These are phyloP conservation scores for Drosophila sordidapex DNA, from an alignment of 2,888 invertebrate species.

Conservation along the genomic window DNA sequence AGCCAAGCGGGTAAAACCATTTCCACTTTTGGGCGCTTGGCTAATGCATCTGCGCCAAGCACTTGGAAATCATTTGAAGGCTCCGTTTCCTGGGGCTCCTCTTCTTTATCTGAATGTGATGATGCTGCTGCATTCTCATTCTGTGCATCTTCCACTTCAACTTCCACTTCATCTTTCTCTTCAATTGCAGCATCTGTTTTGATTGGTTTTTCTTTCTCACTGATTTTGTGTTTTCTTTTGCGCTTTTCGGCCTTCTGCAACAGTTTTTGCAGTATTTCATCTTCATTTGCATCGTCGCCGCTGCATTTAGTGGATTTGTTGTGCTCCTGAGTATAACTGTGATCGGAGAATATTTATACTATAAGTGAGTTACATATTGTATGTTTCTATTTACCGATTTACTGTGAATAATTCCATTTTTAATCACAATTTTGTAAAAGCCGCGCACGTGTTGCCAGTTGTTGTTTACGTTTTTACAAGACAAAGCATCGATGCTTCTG, in stretches of 20 bases:
- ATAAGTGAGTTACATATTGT: too few species aligned
- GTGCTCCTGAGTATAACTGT: slow-evolving; percentile 58
- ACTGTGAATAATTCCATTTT: slow-evolving; percentile 90
- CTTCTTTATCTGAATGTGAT: slow-evolving; percentile 5
- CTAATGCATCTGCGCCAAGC: slow-evolving; percentile 88
- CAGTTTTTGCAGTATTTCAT: slow-evolving; percentile 87
- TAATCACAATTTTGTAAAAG: slow-evolving; percentile 17
- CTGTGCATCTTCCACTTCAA: slow-evolving; percentile 24
- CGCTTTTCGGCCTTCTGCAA: slow-evolving; percentile 87
- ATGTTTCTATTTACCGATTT: slow-evolving; percentile 86
- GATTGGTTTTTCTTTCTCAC: slow-evolving; percentile 15
- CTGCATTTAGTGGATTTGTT: slow-evolving; percentile 11
- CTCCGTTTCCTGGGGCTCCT: slow-evolving; percentile 13
- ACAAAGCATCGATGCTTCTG: slow-evolving; percentile 32
- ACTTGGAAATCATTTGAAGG: slow-evolving; percentile 84
- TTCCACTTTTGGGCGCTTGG: slow-evolving; percentile 87
- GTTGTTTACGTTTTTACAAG: slow-evolving; percentile 63
- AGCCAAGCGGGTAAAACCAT: slow-evolving; percentile 95
- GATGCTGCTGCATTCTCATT: slow-evolving; percentile 14
- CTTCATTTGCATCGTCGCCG: slow-evolving; percentile 83
- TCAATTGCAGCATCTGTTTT: background rate
- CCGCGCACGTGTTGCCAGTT: slow-evolving; percentile 64
- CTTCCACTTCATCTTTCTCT: slow-evolving; percentile 8
- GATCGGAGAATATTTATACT: background rate
- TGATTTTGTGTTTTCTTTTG: slow-evolving; percentile 81